Evolutionary conservation across 2,113 vertebrate species (phyloP).

Genomic region (Acanthisitta chloris): DNA sequence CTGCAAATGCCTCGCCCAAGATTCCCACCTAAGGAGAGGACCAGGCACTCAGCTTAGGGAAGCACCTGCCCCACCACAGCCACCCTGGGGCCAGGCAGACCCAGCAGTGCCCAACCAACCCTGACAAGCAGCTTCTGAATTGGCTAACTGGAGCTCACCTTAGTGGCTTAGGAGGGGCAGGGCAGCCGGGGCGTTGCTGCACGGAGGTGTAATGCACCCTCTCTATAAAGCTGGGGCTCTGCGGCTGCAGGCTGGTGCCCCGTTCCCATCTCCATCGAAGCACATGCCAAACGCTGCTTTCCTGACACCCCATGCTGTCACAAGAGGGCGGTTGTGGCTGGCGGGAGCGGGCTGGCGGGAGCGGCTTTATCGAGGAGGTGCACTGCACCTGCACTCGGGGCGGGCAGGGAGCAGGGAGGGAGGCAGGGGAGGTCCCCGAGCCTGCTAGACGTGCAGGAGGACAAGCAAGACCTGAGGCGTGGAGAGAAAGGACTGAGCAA

Average conservation of each 20-base stretch:
- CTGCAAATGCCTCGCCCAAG: constrained; percentile 81
- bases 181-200: not conserved
- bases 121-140: not conserved
- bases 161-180: not conserved
- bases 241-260: not conserved
- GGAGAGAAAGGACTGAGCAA: not conserved
- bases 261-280: constrained; percentile 57
- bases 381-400: not conserved
- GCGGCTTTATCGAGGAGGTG: constrained; percentile 8
- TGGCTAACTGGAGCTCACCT: not conserved
- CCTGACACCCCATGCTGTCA: constrained; percentile 41
- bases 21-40: constrained; percentile 54
- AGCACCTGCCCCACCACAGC: not conserved
- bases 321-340: not conserved
- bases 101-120: not conserved
- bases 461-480: not conserved
- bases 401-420: not conserved
- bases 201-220: not conserved
- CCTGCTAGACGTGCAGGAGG: not conserved
- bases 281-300: constrained; percentile 54
- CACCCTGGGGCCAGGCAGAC: not conserved
- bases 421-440: not conserved
- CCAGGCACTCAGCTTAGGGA: constrained; percentile 56
- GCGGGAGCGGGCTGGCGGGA: not conserved
- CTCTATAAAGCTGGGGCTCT: not conserved